Evolutionary conservation across 35 echinoderm and acorn worm genomes (phyloP).

Genomic region (Acanthaster planci): DNA sequence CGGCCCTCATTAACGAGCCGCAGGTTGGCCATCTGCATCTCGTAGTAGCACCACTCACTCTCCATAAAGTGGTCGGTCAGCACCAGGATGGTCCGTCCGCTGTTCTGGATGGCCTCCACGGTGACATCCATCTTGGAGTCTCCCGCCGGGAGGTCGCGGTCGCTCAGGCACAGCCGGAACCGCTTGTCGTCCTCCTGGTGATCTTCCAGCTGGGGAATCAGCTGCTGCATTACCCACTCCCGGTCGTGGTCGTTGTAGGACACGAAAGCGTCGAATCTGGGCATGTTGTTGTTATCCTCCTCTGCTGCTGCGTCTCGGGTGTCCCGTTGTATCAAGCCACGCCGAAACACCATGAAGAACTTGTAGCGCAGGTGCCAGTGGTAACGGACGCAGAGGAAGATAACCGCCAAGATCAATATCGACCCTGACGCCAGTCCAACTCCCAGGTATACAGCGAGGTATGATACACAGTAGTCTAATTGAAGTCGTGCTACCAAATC

Average conservation of each 20-base stretch:
- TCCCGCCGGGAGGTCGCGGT: background rate
- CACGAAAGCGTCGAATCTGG: constrained; percentile 4
- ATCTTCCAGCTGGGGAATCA: background rate
- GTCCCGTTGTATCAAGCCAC: background rate
- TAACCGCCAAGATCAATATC: background rate
- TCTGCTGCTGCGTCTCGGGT: background rate
- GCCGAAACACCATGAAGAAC: constrained; percentile 6
- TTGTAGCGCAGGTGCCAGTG: constrained; percentile 21
- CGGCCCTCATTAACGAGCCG: background rate
- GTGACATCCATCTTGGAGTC: background rate
- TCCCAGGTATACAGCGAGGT: constrained; percentile 4
- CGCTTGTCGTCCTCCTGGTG: background rate
- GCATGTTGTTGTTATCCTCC: background rate
- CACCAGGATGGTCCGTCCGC: background rate
- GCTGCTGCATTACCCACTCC: background rate
- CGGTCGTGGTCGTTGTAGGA: constrained; percentile 14
- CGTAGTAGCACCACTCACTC: constrained; percentile 27
- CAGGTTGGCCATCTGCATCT: constrained; percentile 15
- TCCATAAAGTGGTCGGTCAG: constrained; percentile 21
- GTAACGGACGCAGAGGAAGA: background rate
- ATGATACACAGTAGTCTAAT: background rate
- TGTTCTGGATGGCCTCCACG: background rate
- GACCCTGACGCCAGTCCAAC: background rate
- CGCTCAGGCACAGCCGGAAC: background rate
- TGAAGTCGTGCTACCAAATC: background rate